Evolutionary conservation across 2,113 vertebrate species (phyloP).

Genomic region (Ceyx melanurus): DNA sequence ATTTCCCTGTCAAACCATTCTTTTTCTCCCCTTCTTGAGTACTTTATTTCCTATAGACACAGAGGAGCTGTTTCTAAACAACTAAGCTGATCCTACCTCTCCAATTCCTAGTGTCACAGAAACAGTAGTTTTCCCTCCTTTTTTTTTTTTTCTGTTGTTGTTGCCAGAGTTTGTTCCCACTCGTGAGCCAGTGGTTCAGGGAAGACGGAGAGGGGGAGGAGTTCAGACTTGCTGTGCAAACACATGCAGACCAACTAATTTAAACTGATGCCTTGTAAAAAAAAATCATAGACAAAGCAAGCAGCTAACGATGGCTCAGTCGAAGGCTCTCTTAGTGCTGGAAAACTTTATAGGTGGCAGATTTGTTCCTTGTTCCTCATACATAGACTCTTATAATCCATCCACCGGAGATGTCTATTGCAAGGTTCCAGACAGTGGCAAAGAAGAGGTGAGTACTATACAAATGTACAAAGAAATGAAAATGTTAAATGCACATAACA

Average conservation of each 20-base stretch:
- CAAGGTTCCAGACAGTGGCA: constrained; percentile 89
- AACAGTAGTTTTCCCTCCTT: not conserved
- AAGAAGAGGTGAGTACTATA: constrained; percentile 84
- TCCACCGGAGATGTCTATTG: constrained; percentile 90
- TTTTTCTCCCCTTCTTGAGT: not conserved
- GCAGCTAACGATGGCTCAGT: constrained; percentile 60
- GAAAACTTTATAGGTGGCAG: constrained; percentile 92
- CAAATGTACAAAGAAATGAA: not conserved
- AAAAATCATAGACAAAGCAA: not conserved
- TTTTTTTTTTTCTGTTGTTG: not conserved
- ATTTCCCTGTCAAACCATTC: not conserved
- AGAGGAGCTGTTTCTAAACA: not conserved
- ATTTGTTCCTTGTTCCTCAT: constrained; percentile 82
- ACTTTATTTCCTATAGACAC: not conserved
- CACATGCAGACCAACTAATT: not conserved
- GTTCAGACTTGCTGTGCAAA: not conserved
- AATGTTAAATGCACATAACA: not conserved
- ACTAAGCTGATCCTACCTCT: not conserved
- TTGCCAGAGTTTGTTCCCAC: not conserved
- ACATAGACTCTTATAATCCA: constrained; percentile 89
- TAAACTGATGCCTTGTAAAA: not conserved
- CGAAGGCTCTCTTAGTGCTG: constrained; percentile 75
- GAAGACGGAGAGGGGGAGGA: constrained; percentile 29
- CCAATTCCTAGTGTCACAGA: not conserved
- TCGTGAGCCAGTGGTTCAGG: not conserved